phyloP scores from a whole-genome alignment of 2,797 vertebrate species.

The Adelosebastes latens region DNA sequence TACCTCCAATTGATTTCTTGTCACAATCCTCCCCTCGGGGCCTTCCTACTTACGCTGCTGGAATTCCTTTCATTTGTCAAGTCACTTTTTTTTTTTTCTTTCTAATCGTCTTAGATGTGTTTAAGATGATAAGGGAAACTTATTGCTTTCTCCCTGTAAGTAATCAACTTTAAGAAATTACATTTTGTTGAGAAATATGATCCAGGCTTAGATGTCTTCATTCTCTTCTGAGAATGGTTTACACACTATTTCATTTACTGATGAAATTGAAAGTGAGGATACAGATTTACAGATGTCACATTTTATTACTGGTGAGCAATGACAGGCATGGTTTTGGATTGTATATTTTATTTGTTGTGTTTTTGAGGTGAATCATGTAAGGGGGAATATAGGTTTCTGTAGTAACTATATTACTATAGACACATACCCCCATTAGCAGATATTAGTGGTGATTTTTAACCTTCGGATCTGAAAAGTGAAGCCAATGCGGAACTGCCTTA shows the following conservation, averaged over 20 bases:
- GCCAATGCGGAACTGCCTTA: too few species aligned
- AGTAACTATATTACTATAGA: background rate
- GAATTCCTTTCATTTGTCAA: slow-evolving; percentile 83
- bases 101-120: slow-evolving; percentile 84
- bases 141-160: slow-evolving; percentile 62
- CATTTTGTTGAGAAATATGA: slow-evolving; percentile 77
- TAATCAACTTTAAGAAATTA: slow-evolving; percentile 74
- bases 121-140: slow-evolving; percentile 75
- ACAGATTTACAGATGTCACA: slow-evolving; percentile 14
- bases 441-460: background rate
- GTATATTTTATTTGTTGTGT: background rate
- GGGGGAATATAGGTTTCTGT: too few species aligned
- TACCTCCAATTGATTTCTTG: slow-evolving; percentile 76
- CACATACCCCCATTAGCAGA: background rate
- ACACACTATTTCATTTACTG: background rate
- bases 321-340: background rate
- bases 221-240: slow-evolving; percentile 39
- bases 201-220: slow-evolving; percentile 58
- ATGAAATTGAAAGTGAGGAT: slow-evolving; percentile 45
- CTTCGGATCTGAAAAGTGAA: too few species aligned
- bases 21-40: slow-evolving; percentile 60
- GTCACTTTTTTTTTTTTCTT: slow-evolving; percentile 71
- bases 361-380: background rate
- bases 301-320: background rate
- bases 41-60: slow-evolving; percentile 51